phyloP scores from a whole-genome alignment of 2,888 invertebrate genomes.

The Lacanobia wlatinum region DNA sequence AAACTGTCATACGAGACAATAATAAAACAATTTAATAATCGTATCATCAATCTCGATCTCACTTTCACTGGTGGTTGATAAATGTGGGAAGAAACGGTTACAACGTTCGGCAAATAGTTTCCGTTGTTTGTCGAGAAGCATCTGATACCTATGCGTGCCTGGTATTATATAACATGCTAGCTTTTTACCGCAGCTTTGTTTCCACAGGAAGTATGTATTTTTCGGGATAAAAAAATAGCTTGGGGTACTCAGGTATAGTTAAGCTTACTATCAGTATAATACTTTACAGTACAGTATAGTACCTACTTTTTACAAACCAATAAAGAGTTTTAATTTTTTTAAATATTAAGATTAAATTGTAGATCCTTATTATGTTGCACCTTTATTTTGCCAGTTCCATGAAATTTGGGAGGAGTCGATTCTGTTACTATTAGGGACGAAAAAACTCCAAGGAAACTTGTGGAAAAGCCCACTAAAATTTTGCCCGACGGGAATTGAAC shows the following conservation, averaged over 20 bases:
- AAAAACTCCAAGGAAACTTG: background rate
- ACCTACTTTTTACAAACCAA: no score
- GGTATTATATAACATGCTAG: slow-evolving; percentile 7
- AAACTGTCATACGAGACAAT: slow-evolving; percentile 50
- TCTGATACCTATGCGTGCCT: slow-evolving; percentile 16
- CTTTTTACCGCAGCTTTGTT: background rate
- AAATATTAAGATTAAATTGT: no score
- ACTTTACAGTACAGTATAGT: no score
- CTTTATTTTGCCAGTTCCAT: background rate
- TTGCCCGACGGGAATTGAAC: background rate
- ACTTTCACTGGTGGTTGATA: slow-evolving; percentile 61
- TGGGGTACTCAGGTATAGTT: background rate
- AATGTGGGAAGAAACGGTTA: slow-evolving; percentile 50
- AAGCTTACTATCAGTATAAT: background rate
- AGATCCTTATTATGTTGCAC: no score
- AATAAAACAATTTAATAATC: slow-evolving; percentile 57
- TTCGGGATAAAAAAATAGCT: background rate
- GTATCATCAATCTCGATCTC: slow-evolving; percentile 61
- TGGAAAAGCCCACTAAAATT: background rate
- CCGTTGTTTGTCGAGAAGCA: slow-evolving; percentile 48
- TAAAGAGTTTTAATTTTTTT: background rate
- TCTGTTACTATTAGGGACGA: background rate
- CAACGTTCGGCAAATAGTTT: slow-evolving; percentile 50
- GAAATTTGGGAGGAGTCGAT: no score
- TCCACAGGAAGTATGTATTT: background rate